phyloP scores from a whole-genome alignment of 2,797 vertebrate species.

The Taenioides sp. region DNA sequence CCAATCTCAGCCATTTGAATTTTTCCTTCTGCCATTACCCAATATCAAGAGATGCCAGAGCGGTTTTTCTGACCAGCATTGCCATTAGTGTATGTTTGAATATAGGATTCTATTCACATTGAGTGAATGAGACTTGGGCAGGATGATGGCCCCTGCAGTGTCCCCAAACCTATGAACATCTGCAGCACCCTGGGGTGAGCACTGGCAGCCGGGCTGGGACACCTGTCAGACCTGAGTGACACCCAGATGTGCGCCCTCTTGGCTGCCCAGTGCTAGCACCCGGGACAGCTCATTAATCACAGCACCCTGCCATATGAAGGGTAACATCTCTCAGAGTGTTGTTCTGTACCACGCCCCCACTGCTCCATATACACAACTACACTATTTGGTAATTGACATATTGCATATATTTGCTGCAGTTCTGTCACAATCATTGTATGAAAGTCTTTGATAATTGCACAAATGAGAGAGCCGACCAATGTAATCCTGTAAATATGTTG shows the following conservation, averaged over 20 bases:
- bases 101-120: too few species aligned
- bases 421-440: slow-evolving; percentile 37
- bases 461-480: slow-evolving; percentile 53
- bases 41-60: too few species aligned
- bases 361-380: slow-evolving; percentile 31
- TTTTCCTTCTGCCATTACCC: too few species aligned
- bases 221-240: slow-evolving; percentile 72
- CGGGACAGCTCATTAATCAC: slow-evolving; percentile 74
- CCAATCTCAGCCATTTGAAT: too few species aligned
- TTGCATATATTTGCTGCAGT: slow-evolving; percentile 34
- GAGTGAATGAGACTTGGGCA: slow-evolving; percentile 34
- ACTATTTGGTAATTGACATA: slow-evolving; percentile 40
- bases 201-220: slow-evolving; percentile 62
- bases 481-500: slow-evolving; percentile 52
- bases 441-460: slow-evolving; percentile 58
- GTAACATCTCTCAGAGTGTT: slow-evolving; percentile 56
- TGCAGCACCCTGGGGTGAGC: slow-evolving; percentile 65
- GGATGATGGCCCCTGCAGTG: slow-evolving; percentile 25
- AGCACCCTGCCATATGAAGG: slow-evolving; percentile 49
- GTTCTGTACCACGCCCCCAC: slow-evolving; percentile 21
- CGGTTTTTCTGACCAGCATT: too few species aligned
- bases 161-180: slow-evolving; percentile 72
- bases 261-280: slow-evolving; percentile 49
- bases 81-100: too few species aligned
- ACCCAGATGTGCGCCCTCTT: slow-evolving; percentile 70